Evolutionary conservation across 2,888 invertebrate genomes (phyloP).

Genomic region (Gerris lacustris): DNA sequence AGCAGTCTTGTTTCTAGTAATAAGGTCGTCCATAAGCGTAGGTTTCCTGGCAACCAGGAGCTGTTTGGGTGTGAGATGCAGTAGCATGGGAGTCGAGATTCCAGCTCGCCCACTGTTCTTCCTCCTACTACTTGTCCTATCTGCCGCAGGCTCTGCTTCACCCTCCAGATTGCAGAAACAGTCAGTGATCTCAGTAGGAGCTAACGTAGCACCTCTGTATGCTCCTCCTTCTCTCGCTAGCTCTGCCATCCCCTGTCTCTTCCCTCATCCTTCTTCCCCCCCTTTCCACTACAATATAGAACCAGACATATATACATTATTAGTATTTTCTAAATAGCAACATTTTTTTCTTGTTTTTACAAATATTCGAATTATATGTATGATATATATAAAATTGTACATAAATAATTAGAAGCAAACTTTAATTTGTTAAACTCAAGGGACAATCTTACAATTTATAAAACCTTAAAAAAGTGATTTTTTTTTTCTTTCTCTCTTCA

Average conservation of each 20-base stretch:
- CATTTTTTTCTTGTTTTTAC: no score
- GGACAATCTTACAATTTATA: no score
- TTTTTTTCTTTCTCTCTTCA: no score
- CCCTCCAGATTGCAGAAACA: conserved; percentile 7
- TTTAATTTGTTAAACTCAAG: no score
- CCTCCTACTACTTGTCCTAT: neutral
- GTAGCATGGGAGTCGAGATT: conserved; percentile 20
- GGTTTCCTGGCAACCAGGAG: conserved; percentile 22
- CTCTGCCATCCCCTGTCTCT: neutral
- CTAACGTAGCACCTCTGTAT: neutral
- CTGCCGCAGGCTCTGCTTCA: neutral
- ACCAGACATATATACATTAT: no score
- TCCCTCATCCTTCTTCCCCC: neutral
- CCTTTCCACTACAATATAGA: neutral
- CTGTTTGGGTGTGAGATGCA: conserved; percentile 20
- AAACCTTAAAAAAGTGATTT: no score
- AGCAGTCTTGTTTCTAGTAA: conserved; percentile 26
- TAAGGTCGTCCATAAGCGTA: conserved; percentile 26
- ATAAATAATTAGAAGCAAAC: no score
- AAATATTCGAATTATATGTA: no score
- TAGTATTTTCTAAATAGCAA: no score
- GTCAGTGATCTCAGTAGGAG: conserved; percentile 3
- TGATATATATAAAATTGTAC: no score
- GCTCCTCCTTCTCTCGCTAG: conserved; percentile 2
- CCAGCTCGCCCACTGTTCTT: neutral